A percentile compares a stretch with the other conserved stretches of the same genome.
Evolutionary conservation across 23 tunicate species (phyloP).

Genomic region (Styela plicata): DNA sequence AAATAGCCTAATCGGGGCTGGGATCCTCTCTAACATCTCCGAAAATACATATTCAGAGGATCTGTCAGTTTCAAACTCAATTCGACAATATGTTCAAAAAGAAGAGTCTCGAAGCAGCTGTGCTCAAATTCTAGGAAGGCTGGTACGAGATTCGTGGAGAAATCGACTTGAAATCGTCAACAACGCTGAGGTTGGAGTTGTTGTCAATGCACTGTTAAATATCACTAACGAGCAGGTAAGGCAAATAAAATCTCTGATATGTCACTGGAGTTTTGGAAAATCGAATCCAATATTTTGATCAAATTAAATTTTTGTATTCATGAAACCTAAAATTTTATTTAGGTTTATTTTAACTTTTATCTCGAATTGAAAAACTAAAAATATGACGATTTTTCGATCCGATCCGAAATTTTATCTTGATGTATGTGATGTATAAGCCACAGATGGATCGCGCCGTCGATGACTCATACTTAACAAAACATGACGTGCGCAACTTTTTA

Average conservation of each 20-base stretch:
- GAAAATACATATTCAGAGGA: conserved; percentile 50
- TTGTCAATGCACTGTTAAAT: conserved; percentile 45
- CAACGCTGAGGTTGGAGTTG: conserved; percentile 47
- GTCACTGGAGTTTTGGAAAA: not conserved
- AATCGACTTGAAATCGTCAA: conserved; percentile 43
- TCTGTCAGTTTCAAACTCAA: conserved; percentile 31
- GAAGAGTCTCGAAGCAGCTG: conserved; percentile 40
- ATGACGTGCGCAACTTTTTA: too few relatives aligned
- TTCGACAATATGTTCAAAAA: conserved; percentile 34
- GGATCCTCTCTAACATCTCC: too few relatives aligned
- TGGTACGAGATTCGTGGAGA: conserved; percentile 58
- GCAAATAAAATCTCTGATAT: not conserved
- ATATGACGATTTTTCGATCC: too few relatives aligned
- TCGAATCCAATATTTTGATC: not conserved
- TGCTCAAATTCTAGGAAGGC: conserved; percentile 61
- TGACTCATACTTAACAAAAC: too few relatives aligned
- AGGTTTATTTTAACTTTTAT: too few relatives aligned
- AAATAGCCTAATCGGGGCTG: too few relatives aligned
- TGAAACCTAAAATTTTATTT: conserved; percentile 21
- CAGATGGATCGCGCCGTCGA: too few relatives aligned
- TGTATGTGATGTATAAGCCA: too few relatives aligned
- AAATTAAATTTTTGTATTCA: not conserved
- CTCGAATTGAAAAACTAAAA: too few relatives aligned
- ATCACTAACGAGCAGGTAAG: conserved; percentile 41
- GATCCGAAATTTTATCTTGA: too few relatives aligned